Evolutionary conservation across 1,140 invertebrate genomes (phyloP), one percentile per base, ranked within the genome.

Genomic region (Drosophila cardini): DNA sequence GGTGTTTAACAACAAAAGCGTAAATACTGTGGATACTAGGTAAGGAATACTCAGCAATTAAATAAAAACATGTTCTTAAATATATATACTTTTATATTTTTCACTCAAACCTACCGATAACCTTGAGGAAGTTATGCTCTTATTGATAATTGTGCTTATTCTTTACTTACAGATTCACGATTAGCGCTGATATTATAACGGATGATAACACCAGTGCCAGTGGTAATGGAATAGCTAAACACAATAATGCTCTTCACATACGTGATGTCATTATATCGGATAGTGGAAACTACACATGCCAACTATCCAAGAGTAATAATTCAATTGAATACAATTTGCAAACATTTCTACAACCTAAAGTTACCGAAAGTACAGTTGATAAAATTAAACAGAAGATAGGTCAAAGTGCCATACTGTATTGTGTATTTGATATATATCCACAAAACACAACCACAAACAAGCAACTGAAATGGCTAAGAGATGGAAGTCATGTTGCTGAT

Each of bases 401-500:
- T 13, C 87, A 93, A 50, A 74, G 89, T 40, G 93, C 93, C 15
- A 87, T 93, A 43, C 75, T 95, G 57, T 93, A 90, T 26, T 95
- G 95, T 72, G 76, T 93, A 32, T 90, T 95, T 46, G 85, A 94
- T 80, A 94, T 94, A 18, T 94, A 94, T 84, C 95, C 95, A 7
- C 84, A 95, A 48, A 92, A 93, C 9, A 81, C 93, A 18, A 60
- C 90, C 21, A 93, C 94, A 21, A 91, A 78, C 57, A 86, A 82
- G 13, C 62, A 82, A 11, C 45, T 90, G 0, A 92, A 92, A 72
- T 95, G 95, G 95, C 78, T 93, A 1, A 95, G 95, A 76, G 93
- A 93, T 52, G 94, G 93, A 46, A 92, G 93, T 67, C 92, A 92
- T 18, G 84, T 93, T 26, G 90, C 92, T 26, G 73, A 74, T 15